Evolutionary conservation across 2,113 vertebrate species (phyloP).

Genomic region (Ancistrus triradiatus): DNA sequence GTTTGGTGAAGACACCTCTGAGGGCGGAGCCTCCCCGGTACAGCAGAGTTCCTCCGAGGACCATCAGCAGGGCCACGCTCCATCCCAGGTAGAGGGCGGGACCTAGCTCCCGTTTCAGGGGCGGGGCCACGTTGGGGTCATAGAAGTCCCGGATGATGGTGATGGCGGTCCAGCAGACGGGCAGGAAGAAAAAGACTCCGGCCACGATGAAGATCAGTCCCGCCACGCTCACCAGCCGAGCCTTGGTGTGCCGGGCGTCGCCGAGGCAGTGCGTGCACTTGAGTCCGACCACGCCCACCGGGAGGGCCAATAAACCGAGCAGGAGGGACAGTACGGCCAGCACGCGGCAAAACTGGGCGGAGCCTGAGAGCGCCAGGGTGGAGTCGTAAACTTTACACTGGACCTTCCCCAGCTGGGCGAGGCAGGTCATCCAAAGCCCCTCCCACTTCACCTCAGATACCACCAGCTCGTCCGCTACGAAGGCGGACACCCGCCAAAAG

Average conservation of each 20-base stretch:
- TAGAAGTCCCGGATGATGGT: conserved; percentile 65
- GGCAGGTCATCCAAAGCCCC: conserved; percentile 85
- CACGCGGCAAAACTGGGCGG: conserved; percentile 69
- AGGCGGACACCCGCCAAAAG: conserved; percentile 78
- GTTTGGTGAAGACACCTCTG: conserved; percentile 32
- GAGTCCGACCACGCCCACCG: conserved; percentile 70
- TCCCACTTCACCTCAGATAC: conserved; percentile 81
- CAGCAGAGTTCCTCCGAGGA: conserved; percentile 63
- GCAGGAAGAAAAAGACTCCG: conserved; percentile 59
- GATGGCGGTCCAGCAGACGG: conserved; percentile 63
- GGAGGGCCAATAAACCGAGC: conserved; percentile 70
- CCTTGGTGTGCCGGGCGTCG: conserved; percentile 62
- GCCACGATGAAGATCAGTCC: conserved; percentile 64
- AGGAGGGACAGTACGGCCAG: conserved; percentile 73
- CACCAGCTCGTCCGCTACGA: conserved; percentile 79
- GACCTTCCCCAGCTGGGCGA: conserved; percentile 74
- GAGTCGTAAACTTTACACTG: conserved; percentile 82
- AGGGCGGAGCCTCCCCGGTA: conserved; percentile 54
- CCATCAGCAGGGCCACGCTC: conserved; percentile 58
- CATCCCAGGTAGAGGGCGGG: conserved; percentile 68
- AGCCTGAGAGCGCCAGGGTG: conserved; percentile 71
- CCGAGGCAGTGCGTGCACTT: conserved; percentile 81
- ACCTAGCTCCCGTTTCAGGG: conserved; percentile 68
- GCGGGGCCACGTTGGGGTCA: conserved; percentile 57
- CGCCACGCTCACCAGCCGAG: conserved; percentile 58